These are phyloP conservation scores for Melinaea menophilus DNA, from an alignment of 2,888 invertebrate genomes.

Conservation along the genomic window DNA sequence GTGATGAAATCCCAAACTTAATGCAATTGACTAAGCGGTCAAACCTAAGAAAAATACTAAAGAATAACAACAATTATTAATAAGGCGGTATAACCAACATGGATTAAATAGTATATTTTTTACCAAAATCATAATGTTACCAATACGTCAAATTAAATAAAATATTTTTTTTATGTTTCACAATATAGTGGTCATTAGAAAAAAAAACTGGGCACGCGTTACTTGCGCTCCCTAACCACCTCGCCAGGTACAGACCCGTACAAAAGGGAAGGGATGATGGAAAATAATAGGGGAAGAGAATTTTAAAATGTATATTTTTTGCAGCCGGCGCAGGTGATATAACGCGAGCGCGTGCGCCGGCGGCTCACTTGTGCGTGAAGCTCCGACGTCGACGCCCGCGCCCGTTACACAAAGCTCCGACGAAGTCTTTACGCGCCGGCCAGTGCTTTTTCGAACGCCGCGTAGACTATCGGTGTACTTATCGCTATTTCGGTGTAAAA, in stretches of 20 bases:
- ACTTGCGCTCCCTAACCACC: slow-evolving; percentile 52
- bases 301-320: slow-evolving; percentile 77
- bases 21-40: not conserved
- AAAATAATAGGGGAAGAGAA: slow-evolving; percentile 79
- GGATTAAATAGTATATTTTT: no score
- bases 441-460: slow-evolving; percentile 61
- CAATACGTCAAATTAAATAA: not conserved
- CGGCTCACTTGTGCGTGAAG: slow-evolving; percentile 73
- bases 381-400: slow-evolving; percentile 63
- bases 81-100: no score
- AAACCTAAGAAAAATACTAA: no score
- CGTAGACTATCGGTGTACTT: slow-evolving; percentile 58
- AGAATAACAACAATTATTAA: no score
- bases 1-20: no score
- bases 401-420: slow-evolving; percentile 46
- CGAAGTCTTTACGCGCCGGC: slow-evolving; percentile 40
- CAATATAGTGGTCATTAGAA: slow-evolving; percentile 63
- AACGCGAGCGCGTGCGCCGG: slow-evolving; percentile 74
- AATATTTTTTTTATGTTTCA: slow-evolving; percentile 19
- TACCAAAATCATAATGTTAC: no score
- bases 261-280: slow-evolving; percentile 76
- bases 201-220: slow-evolving; percentile 75
- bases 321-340: slow-evolving; percentile 79
- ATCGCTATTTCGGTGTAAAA: slow-evolving; percentile 48
- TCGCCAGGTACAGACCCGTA: slow-evolving; percentile 75